Percentiles rank a stretch among this genome's conserved stretches.
Conservation (phyloP, 2,888 invertebrate species). For the Hirtodrosophila confusa region DNA sequence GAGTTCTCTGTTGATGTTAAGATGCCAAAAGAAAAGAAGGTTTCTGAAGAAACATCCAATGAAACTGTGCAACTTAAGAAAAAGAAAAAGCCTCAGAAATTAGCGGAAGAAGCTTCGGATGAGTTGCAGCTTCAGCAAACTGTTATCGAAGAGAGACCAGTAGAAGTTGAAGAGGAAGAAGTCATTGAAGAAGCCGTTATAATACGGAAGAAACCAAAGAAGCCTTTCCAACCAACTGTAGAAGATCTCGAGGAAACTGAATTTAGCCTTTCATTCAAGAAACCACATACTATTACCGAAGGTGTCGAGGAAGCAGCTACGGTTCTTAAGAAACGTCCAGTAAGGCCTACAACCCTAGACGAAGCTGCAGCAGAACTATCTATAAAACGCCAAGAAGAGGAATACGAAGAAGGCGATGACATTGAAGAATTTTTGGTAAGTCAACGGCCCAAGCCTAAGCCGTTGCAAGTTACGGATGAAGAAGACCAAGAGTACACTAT, state of each 20-base stretch:
- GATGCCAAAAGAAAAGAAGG: slow-evolving; percentile 73
- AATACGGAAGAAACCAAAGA: slow-evolving; percentile 77
- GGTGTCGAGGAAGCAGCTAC: slow-evolving; percentile 84
- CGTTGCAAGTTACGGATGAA: slow-evolving; percentile 85
- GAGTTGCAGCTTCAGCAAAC: slow-evolving; percentile 81
- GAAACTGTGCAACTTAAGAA: slow-evolving; percentile 81
- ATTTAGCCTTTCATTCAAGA: slow-evolving; percentile 81
- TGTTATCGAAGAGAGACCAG: slow-evolving; percentile 83
- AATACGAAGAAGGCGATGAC: slow-evolving; percentile 84
- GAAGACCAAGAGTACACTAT: slow-evolving; percentile 89
- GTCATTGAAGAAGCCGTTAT: slow-evolving; percentile 82
- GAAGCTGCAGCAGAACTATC: slow-evolving; percentile 83
- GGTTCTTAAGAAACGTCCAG: slow-evolving; percentile 81
- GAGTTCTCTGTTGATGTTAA: slow-evolving; percentile 81
- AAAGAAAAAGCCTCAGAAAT: slow-evolving; percentile 78
- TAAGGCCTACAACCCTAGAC: slow-evolving; percentile 76
- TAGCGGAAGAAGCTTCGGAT: slow-evolving; percentile 81
- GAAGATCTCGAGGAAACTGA: slow-evolving; percentile 82
- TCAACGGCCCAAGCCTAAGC: slow-evolving; percentile 85
- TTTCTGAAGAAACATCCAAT: slow-evolving; percentile 81
- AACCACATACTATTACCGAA: slow-evolving; percentile 84
- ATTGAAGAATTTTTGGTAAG: slow-evolving; percentile 85
- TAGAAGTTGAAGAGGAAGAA: slow-evolving; percentile 86
- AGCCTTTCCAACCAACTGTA: slow-evolving; percentile 69
- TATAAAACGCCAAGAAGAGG: slow-evolving; percentile 80